Evolutionary conservation across 2,113 vertebrate species (phyloP).

Genomic region (Piaya cayana): DNA sequence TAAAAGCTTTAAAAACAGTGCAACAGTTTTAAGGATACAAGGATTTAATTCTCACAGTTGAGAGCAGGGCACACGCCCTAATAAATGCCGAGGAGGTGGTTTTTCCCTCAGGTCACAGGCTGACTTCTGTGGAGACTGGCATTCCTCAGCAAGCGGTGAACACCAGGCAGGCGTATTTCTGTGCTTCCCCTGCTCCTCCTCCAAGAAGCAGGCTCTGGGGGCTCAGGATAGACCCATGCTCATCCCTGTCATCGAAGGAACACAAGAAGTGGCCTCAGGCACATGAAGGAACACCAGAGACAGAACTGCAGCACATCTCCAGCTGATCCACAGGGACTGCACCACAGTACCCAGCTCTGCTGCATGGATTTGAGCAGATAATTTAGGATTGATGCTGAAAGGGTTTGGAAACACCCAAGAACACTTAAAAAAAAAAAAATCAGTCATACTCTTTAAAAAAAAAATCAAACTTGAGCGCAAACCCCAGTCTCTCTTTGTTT

Average conservation of each 20-base stretch:
- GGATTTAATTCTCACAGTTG: neutral
- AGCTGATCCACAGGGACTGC: fast-evolving
- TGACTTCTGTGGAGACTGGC: neutral
- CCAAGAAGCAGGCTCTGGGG: fast-evolving
- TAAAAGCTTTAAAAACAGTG: neutral
- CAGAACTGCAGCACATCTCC: neutral
- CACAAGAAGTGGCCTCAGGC: neutral
- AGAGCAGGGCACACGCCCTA: neutral
- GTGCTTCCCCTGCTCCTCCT: fast-evolving
- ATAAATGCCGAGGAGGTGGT: neutral
- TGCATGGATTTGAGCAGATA: no score
- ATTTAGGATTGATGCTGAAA: neutral
- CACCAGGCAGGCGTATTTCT: neutral
- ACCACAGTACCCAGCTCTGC: neutral
- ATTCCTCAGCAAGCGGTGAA: neutral
- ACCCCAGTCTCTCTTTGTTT: neutral
- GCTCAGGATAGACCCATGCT: neutral
- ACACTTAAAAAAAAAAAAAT: fast-evolving
- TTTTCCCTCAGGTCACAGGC: neutral
- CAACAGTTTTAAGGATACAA: neutral
- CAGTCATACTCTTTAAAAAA: neutral
- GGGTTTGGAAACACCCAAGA: neutral
- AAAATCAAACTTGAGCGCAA: no score
- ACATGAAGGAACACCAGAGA: neutral
- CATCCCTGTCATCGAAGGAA: neutral